Percentiles rank a stretch among this genome's conserved stretches.
Conservation (phyloP, 2,797 vertebrate species). For the Clarias pachynema region DNA sequence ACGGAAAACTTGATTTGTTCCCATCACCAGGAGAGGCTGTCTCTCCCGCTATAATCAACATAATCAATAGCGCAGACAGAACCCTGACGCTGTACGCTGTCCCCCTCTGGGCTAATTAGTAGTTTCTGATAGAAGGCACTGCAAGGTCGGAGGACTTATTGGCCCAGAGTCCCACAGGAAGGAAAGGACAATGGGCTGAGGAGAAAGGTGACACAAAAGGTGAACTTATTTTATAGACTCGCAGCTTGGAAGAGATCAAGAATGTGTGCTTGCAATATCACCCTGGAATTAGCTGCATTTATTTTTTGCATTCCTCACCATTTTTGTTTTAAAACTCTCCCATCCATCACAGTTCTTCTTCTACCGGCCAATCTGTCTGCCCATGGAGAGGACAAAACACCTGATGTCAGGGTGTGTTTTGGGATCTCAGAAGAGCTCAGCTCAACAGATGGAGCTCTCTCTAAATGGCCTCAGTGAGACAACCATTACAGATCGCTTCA, state of each 20-base stretch:
- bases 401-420: slow-evolving; percentile 44
- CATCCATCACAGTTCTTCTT: neutral
- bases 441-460: slow-evolving; percentile 53
- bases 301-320: neutral
- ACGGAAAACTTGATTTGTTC: neutral
- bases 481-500: slow-evolving; percentile 39
- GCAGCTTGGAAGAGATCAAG: neutral
- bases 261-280: neutral
- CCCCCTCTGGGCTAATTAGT: slow-evolving; percentile 33
- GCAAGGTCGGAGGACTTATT: slow-evolving; percentile 29
- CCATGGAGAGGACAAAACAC: slow-evolving; percentile 15
- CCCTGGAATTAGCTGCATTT: neutral
- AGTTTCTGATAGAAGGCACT: slow-evolving; percentile 27
- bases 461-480: slow-evolving; percentile 29
- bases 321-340: neutral
- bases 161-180: neutral
- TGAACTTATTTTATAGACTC: neutral
- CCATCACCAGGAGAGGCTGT: slow-evolving; percentile 1
- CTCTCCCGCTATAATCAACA: slow-evolving; percentile 1
- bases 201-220: neutral
- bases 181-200: neutral
- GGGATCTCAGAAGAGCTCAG: slow-evolving; percentile 38
- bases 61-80: slow-evolving; percentile 5
- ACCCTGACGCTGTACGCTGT: neutral
- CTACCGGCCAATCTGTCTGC: slow-evolving; percentile 45